Conservation (phyloP, 2,888 invertebrate species). For the Synergus itoensis region DNA sequence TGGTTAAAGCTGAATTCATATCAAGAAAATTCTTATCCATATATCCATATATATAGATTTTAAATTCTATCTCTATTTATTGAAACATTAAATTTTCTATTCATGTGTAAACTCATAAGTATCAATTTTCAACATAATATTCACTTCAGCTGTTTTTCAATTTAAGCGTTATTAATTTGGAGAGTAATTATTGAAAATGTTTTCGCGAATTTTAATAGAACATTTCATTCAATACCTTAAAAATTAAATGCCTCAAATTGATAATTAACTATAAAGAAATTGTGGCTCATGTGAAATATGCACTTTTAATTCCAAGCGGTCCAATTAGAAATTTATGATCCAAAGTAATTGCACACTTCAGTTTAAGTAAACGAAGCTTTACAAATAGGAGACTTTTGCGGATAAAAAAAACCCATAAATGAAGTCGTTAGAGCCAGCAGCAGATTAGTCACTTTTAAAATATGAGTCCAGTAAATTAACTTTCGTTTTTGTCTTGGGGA, state of each 20-base stretch:
- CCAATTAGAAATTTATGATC: not conserved
- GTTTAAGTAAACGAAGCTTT: not conserved
- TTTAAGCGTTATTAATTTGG: not conserved
- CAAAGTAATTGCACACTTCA: not conserved
- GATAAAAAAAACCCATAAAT: constrained; percentile 16
- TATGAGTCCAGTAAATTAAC: constrained; percentile 25
- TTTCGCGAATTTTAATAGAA: not conserved
- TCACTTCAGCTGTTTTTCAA: not conserved
- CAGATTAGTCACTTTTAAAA: constrained; percentile 22
- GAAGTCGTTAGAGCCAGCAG: constrained; percentile 21
- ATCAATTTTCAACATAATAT: not conserved
- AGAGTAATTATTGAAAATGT: not conserved
- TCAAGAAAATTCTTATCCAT: not conserved
- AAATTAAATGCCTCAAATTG: not conserved
- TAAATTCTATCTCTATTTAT: not conserved
- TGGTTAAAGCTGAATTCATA: not conserved
- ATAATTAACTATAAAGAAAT: not conserved
- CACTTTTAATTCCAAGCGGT: not conserved
- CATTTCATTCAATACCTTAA: too few species aligned
- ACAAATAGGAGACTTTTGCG: not conserved
- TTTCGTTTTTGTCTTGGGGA: not conserved
- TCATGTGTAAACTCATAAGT: not conserved
- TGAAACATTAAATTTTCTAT: not conserved
- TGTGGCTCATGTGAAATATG: not conserved
- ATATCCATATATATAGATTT: not conserved